Percentiles rank a stretch among this genome's conserved stretches.
Conservation (phyloP, 1,140 invertebrate species). For the Portunus trituberculatus region DNA sequence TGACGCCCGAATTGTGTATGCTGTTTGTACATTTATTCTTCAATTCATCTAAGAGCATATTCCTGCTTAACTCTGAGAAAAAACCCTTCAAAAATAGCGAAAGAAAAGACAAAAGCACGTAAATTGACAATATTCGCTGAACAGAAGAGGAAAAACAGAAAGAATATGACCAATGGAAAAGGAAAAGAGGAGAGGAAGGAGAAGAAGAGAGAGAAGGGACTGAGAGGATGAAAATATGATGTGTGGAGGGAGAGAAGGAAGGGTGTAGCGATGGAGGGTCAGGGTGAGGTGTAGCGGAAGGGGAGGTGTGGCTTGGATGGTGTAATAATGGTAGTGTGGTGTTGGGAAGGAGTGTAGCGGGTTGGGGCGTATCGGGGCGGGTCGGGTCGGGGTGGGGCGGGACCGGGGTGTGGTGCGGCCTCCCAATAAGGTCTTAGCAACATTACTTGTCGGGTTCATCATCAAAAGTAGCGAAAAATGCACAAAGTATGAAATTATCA, state of each 20-base stretch:
- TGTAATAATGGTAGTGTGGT: too few relatives aligned
- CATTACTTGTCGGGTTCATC: constrained; percentile 20
- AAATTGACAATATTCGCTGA: too few relatives aligned
- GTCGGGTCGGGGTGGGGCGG: too few relatives aligned
- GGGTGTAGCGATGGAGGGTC: neutral
- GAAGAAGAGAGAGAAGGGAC: neutral
- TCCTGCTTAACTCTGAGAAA: too few relatives aligned
- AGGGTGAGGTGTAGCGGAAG: neutral
- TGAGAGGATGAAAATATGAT: neutral
- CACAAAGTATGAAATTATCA: constrained; percentile 14
- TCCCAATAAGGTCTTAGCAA: neutral
- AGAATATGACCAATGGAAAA: too few relatives aligned
- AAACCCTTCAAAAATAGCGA: too few relatives aligned
- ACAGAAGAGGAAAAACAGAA: too few relatives aligned
- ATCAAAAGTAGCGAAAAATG: constrained; percentile 23
- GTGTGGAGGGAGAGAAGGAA: neutral
- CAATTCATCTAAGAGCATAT: too few relatives aligned
- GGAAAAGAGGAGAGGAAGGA: neutral
- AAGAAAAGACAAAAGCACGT: too few relatives aligned
- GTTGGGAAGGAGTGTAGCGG: neutral
- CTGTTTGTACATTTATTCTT: too few relatives aligned
- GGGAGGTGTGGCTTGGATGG: too few relatives aligned
- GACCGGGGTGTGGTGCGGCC: neutral
- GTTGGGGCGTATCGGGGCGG: neutral
- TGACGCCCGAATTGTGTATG: too few relatives aligned